Conservation (phyloP, 1,140 invertebrate genomes). For the Teleogryllus occipitalis region DNA sequence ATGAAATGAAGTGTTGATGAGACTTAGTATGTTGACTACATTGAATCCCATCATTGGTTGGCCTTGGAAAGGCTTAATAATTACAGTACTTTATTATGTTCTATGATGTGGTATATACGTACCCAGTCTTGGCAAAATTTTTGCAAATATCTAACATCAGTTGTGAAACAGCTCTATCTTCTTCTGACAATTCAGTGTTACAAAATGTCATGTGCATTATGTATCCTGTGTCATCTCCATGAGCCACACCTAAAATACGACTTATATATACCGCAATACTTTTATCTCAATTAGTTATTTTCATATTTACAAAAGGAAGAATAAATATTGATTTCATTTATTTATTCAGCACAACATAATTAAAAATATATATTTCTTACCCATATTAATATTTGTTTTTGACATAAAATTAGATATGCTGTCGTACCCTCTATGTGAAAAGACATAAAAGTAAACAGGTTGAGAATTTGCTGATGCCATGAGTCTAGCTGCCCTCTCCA, state of each 20-base stretch:
- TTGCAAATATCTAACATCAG: conserved; percentile 44
- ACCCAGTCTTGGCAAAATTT: conserved; percentile 47
- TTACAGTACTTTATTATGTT: not conserved
- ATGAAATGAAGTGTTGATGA: not conserved
- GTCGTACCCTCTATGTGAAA: conserved; percentile 25
- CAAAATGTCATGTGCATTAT: conserved; percentile 33
- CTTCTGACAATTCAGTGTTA: conserved; percentile 31
- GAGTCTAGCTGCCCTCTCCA: conserved; percentile 23
- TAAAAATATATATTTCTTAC: conserved; percentile 34
- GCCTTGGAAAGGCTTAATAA: not conserved
- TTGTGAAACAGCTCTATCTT: conserved; percentile 44
- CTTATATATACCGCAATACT: not conserved
- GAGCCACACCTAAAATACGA: conserved; percentile 43
- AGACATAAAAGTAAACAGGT: conserved; percentile 29
- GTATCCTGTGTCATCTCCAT: conserved; percentile 47
- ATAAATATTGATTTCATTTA: not conserved
- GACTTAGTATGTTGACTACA: too few relatives aligned
- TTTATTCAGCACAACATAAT: not conserved
- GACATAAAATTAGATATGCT: conserved; percentile 39
- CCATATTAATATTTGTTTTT: conserved; percentile 40
- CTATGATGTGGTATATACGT: conserved; percentile 24
- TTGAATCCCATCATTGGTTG: not conserved
- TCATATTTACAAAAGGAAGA: not conserved
- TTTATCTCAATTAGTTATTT: not conserved
- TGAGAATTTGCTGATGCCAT: conserved; percentile 22